These are phyloP conservation scores for Sebastiscus tertius DNA, from an alignment of 2,797 vertebrate species.

Conservation along the genomic window DNA sequence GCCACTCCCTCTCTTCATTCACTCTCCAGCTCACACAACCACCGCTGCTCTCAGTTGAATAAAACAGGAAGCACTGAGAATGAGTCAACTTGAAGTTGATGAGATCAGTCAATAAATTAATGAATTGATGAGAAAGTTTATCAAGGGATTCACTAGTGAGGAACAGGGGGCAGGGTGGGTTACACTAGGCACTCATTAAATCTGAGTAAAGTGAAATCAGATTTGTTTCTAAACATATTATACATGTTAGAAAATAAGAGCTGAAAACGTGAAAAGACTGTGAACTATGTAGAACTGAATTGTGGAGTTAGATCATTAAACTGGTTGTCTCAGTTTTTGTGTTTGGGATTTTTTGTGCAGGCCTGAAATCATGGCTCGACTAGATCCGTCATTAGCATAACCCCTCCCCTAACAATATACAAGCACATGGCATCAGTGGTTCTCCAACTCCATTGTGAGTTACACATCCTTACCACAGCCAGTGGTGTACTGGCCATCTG, in stretches of 20 bases:
- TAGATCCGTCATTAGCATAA: neutral
- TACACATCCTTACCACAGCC: neutral
- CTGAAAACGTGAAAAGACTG: neutral
- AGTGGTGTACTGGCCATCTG: too few species aligned
- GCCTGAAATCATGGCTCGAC: neutral
- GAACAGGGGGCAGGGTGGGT: neutral
- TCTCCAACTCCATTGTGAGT: neutral
- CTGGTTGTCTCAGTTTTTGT: neutral
- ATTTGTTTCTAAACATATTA: neutral
- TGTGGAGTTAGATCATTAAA: too few species aligned
- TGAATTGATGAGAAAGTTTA: neutral
- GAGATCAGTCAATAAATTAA: neutral
- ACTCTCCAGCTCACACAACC: too few species aligned
- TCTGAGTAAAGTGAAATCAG: accelerated
- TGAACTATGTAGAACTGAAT: neutral
- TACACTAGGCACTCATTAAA: neutral
- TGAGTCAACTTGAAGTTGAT: neutral
- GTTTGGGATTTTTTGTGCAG: accelerated
- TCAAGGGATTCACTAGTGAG: neutral
- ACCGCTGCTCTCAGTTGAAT: too few species aligned
- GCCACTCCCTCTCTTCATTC: too few species aligned
- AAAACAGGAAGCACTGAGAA: too few species aligned
- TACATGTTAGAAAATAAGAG: neutral
- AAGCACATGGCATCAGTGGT: neutral
- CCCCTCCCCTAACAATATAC: neutral